Percentiles rank a stretch among this genome's conserved stretches.
phyloP scores from a whole-genome alignment of 2,113 vertebrate genomes.

The Eira barbara region DNA sequence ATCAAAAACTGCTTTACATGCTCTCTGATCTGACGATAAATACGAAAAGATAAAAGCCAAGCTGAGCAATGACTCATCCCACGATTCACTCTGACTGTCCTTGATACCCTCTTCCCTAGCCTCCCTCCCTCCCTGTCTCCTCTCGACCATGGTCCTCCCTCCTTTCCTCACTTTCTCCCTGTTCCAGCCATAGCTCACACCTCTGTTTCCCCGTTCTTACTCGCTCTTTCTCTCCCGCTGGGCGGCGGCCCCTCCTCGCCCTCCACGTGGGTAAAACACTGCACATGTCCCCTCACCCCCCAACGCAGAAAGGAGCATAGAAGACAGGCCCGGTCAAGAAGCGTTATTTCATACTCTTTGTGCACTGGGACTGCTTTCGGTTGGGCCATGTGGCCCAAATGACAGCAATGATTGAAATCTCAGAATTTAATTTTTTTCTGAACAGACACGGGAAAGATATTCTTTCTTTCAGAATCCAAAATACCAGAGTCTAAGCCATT shows the following conservation, averaged over 20 bases:
- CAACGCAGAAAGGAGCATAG: fast-evolving
- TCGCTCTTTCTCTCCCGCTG: fast-evolving
- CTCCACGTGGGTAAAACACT: fast-evolving
- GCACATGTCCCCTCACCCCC: fast-evolving
- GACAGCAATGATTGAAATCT: not conserved
- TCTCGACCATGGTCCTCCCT: not conserved
- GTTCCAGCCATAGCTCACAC: not conserved
- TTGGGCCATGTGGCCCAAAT: not conserved
- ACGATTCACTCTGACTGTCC: fast-evolving
- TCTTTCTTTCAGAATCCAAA: not conserved
- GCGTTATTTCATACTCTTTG: not conserved
- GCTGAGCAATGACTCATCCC: not conserved
- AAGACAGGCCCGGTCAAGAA: not conserved
- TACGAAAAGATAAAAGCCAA: not conserved
- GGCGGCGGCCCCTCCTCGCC: fast-evolving
- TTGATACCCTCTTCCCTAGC: not conserved
- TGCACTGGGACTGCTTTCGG: fast-evolving
- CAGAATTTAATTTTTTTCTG: not conserved
- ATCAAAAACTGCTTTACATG: not conserved
- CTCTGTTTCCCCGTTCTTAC: not conserved
- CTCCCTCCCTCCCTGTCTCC: fast-evolving
- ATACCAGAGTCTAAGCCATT: not conserved
- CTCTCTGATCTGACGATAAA: slow-evolving; percentile 45
- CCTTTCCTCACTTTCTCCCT: too few relatives aligned
- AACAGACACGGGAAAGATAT: not conserved